Evolutionary conservation across 2,888 invertebrate species (phyloP).

Genomic region (Margaritifera margaritifera): DNA sequence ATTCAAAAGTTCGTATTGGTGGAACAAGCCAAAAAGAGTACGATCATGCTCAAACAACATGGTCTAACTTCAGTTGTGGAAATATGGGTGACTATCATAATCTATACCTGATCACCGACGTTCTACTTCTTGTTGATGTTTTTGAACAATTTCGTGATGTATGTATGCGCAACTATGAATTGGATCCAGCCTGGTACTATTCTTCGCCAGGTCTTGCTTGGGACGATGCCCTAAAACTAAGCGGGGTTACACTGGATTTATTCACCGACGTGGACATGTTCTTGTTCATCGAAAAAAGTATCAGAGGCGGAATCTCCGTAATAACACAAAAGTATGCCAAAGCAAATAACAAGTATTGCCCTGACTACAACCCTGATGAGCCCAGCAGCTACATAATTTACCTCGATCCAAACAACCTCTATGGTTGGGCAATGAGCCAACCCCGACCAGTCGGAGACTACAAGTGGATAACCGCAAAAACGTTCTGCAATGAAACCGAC

Average conservation of each 20-base stretch:
- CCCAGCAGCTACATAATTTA: conserved; percentile 24
- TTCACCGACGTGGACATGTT: conserved; percentile 55
- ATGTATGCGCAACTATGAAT: conserved; percentile 42
- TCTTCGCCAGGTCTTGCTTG: conserved; percentile 60
- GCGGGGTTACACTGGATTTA: conserved; percentile 47
- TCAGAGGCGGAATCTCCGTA: conserved; percentile 37
- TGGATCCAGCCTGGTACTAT: conserved; percentile 56
- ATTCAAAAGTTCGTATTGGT: background rate
- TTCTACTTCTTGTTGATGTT: conserved; percentile 57
- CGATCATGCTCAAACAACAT: conserved; percentile 34
- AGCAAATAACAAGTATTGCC: conserved; percentile 50
- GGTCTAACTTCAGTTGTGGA: conserved; percentile 25
- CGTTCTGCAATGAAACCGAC: no score
- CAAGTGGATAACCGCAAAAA: conserved; percentile 7
- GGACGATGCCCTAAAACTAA: conserved; percentile 58
- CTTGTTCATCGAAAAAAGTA: conserved; percentile 36
- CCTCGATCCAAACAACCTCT: conserved; percentile 23
- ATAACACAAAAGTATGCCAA: conserved; percentile 47
- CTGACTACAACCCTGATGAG: conserved; percentile 30
- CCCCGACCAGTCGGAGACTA: conserved; percentile 20
- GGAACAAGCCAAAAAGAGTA: conserved; percentile 38
- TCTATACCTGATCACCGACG: conserved; percentile 46
- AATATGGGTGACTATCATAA: conserved; percentile 51
- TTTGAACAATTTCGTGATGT: conserved; percentile 62
- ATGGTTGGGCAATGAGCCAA: conserved; percentile 17